Conservation (phyloP, 1,140 invertebrate genomes). For the Notospermus geniculatus region DNA sequence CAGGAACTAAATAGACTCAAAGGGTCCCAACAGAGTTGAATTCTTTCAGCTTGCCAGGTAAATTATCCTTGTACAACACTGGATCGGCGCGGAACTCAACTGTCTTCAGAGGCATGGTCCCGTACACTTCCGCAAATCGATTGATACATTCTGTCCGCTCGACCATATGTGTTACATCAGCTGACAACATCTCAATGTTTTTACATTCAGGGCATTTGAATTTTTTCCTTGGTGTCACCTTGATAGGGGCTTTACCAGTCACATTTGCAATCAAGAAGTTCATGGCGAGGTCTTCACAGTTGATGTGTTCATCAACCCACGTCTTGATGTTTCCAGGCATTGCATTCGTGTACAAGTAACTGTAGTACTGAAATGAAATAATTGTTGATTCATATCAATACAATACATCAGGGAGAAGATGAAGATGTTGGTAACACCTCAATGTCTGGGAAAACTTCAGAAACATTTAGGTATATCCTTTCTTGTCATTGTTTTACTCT, state of each 20-base stretch:
- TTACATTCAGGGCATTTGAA: slow-evolving; percentile 95
- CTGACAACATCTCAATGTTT: slow-evolving; percentile 91
- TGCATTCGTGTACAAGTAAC: slow-evolving; percentile 89
- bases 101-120: slow-evolving; percentile 80
- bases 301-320: slow-evolving; percentile 98
- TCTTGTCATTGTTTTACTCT: too few species aligned
- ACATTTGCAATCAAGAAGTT: slow-evolving; percentile 97
- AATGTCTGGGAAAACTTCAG: too few species aligned
- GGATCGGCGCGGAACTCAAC: slow-evolving; percentile 94
- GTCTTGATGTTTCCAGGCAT: slow-evolving; percentile 89
- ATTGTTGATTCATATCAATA: not conserved
- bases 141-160: slow-evolving; percentile 91
- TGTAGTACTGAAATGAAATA: slow-evolving; percentile 69
- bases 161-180: slow-evolving; percentile 85
- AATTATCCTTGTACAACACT: slow-evolving; percentile 85
- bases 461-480: not conserved
- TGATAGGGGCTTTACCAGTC: slow-evolving; percentile 91
- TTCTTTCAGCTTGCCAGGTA: slow-evolving; percentile 81
- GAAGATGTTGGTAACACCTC: not conserved
- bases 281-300: slow-evolving; percentile 99
- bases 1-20: too few species aligned
- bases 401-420: not conserved
- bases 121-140: slow-evolving; percentile 78
- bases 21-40: slow-evolving; percentile 90
- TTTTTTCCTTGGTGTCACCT: slow-evolving; percentile 96